A percentile compares a stretch with the other conserved stretches of the same genome.
phyloP scores from a whole-genome alignment of 2,888 invertebrate species.

The Metallyticus violacea region DNA sequence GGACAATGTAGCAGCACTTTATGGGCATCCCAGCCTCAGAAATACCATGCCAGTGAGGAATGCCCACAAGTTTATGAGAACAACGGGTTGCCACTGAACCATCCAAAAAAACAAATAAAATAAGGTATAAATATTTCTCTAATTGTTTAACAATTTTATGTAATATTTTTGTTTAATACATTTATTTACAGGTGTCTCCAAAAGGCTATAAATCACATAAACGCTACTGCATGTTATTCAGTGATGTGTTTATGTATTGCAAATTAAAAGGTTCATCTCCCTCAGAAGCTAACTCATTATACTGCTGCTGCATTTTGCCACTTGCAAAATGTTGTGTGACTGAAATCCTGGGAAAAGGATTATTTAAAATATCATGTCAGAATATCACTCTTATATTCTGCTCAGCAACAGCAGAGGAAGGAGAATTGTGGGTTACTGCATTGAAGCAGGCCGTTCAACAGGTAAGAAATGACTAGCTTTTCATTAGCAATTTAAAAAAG shows the following conservation, averaged over 20 bases:
- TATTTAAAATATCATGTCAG: conserved; percentile 60
- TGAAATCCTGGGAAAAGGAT: conserved; percentile 57
- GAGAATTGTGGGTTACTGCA: conserved; percentile 56
- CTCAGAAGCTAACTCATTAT: conserved; percentile 57
- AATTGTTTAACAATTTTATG: too few relatives aligned
- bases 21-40: too few relatives aligned
- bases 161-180: too few relatives aligned
- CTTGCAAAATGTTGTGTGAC: conserved; percentile 64
- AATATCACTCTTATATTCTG: conserved; percentile 57
- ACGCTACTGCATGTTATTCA: conserved; percentile 67
- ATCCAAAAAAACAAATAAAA: too few relatives aligned
- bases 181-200: conserved; percentile 36
- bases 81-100: too few relatives aligned
- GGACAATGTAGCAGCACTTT: too few relatives aligned
- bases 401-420: conserved; percentile 52
- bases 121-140: too few relatives aligned
- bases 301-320: conserved; percentile 66
- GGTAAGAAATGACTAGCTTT: too few relatives aligned
- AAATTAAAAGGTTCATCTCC: conserved; percentile 58
- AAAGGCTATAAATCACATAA: conserved; percentile 44
- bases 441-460: conserved; percentile 56
- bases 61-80: too few relatives aligned
- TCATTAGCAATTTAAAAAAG: too few relatives aligned
- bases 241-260: conserved; percentile 71
- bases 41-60: too few relatives aligned